phyloP scores from a whole-genome alignment of 2,888 invertebrate genomes.

The Sesamia inferens region DNA sequence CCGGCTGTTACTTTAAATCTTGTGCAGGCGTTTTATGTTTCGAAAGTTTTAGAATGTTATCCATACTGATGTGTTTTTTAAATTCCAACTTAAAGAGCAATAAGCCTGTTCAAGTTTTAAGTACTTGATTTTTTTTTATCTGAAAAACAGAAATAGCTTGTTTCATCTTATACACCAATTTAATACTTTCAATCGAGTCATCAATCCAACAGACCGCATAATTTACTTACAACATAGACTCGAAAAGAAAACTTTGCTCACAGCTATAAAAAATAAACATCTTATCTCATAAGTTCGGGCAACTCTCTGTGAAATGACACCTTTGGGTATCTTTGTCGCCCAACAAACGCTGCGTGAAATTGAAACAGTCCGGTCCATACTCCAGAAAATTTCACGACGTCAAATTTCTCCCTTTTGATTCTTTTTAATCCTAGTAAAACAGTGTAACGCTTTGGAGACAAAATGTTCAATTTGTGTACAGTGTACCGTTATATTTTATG shows the following conservation, averaged over 20 bases:
- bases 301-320: constrained; percentile 86
- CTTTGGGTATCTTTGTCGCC: constrained; percentile 87
- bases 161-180: background rate
- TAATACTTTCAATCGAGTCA: constrained; percentile 29
- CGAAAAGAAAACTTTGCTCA: constrained; percentile 71
- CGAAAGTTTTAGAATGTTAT: constrained; percentile 5
- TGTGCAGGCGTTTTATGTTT: constrained; percentile 42
- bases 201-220: constrained; percentile 60
- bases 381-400: constrained; percentile 76
- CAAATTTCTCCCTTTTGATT: constrained; percentile 74
- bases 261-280: constrained; percentile 80
- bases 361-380: constrained; percentile 85
- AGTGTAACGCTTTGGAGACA: constrained; percentile 39
- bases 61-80: background rate
- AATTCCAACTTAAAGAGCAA: background rate
- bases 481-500: background rate
- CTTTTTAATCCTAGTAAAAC: constrained; percentile 72
- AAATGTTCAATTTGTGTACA: constrained; percentile 27
- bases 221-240: constrained; percentile 64
- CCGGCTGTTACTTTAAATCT: constrained; percentile 51
- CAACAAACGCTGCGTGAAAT: constrained; percentile 89
- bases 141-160: background rate
- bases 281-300: constrained; percentile 82
- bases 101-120: background rate
- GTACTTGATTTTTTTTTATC: background rate